Evolutionary conservation across 2,888 invertebrate genomes (phyloP).

Genomic region (Troides helena): DNA sequence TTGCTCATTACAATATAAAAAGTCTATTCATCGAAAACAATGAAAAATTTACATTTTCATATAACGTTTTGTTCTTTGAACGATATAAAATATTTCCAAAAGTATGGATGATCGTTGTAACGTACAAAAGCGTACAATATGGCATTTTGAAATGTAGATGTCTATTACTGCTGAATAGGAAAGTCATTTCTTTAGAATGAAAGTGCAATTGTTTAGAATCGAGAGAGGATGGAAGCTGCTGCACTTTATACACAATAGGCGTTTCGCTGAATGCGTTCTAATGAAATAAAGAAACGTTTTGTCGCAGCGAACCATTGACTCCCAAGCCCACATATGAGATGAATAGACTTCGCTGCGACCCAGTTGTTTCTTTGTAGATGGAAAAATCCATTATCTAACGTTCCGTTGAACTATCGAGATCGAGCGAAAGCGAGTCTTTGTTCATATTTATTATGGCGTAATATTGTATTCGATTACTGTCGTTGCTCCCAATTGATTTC

Average conservation of each 20-base stretch:
- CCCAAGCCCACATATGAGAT: conserved; percentile 41
- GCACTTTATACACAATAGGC: conserved; percentile 29
- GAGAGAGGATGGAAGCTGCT: conserved; percentile 22
- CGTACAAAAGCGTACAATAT: too few relatives aligned
- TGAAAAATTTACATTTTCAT: too few relatives aligned
- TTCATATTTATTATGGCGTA: conserved; percentile 22
- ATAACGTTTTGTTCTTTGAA: too few relatives aligned
- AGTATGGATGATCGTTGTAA: too few relatives aligned
- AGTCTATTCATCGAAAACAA: too few relatives aligned
- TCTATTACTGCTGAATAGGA: conserved; percentile 24
- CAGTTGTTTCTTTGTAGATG: conserved; percentile 27
- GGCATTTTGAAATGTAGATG: conserved; percentile 4
- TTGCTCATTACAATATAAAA: too few relatives aligned
- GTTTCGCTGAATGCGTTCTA: conserved; percentile 43
- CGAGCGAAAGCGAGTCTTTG: conserved; percentile 19
- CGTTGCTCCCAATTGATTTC: conserved; percentile 16
- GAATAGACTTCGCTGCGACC: conserved; percentile 27
- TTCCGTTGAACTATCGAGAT: conserved; percentile 25
- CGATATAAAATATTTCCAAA: too few relatives aligned
- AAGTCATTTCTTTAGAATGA: conserved; percentile 27
- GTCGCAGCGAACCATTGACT: conserved; percentile 49
- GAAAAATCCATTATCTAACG: conserved; percentile 29
- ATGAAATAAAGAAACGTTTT: conserved; percentile 70
- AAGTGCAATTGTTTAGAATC: conserved; percentile 30
- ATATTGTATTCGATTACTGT: conserved; percentile 20